phyloP scores from a whole-genome alignment of 2,113 vertebrate genomes.

The Laticauda colubrina region DNA sequence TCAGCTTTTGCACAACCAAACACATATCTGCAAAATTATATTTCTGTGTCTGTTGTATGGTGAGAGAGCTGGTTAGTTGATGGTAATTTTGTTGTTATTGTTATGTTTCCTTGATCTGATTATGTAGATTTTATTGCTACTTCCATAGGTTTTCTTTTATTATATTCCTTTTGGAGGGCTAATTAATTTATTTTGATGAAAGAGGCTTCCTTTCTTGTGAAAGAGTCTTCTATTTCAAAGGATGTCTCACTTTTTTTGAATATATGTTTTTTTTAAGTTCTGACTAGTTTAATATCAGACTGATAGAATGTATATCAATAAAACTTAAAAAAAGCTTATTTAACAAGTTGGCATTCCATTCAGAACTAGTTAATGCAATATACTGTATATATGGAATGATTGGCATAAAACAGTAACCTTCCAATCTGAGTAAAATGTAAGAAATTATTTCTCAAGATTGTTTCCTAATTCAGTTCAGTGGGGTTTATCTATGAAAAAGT shows the following conservation, averaged over 20 bases:
- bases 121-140: neutral
- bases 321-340: neutral
- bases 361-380: neutral
- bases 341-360: neutral
- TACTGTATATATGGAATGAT: neutral
- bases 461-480: neutral
- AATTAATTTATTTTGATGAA: neutral
- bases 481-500: neutral
- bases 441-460: neutral
- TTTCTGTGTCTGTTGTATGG: neutral
- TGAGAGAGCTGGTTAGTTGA: neutral
- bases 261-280: neutral
- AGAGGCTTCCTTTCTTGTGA: neutral
- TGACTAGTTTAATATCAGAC: neutral
- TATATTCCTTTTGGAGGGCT: neutral
- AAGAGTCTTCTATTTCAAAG: neutral
- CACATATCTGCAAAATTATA: neutral
- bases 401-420: neutral
- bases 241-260: neutral
- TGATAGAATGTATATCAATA: neutral
- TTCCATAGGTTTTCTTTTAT: neutral
- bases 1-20: neutral
- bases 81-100: neutral
- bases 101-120: neutral
- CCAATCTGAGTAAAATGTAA: neutral